Evolutionary conservation across 2,888 invertebrate species (phyloP).

Genomic region (Heliothis peltigera): DNA sequence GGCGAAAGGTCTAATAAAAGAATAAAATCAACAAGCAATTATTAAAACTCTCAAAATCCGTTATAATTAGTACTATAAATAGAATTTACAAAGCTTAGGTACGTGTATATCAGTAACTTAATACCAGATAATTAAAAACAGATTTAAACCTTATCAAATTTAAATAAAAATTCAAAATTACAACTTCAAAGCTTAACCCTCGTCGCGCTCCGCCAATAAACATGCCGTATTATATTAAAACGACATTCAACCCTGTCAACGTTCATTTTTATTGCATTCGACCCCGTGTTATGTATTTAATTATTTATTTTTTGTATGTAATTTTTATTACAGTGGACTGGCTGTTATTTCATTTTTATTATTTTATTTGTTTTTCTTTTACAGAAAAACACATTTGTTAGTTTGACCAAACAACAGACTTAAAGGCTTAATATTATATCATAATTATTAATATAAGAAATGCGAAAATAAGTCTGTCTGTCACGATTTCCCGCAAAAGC

Average conservation of each 20-base stretch:
- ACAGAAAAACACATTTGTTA: too few species aligned
- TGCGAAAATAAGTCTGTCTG: too few species aligned
- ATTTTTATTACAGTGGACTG: neutral
- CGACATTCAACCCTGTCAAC: slow-evolving; percentile 57
- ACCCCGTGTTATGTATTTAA: slow-evolving; percentile 27
- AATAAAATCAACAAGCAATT: neutral
- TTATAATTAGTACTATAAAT: neutral
- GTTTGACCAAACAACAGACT: too few species aligned
- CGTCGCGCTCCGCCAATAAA: slow-evolving; percentile 45
- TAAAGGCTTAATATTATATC: too few species aligned
- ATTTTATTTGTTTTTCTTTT: too few species aligned
- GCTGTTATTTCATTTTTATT: neutral
- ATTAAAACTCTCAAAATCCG: neutral
- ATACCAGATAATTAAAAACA: neutral
- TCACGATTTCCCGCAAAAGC: too few species aligned
- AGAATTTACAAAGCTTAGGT: neutral
- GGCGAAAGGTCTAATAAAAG: too few species aligned
- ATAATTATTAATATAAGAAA: too few species aligned
- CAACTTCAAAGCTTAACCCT: slow-evolving; percentile 32
- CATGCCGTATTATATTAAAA: slow-evolving; percentile 56
- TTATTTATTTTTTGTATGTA: neutral
- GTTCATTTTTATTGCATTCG: slow-evolving; percentile 69
- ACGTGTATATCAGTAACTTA: neutral
- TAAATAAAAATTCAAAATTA: slow-evolving; percentile 23
- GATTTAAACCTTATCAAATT: slow-evolving; percentile 1